Percentiles rank a stretch among this genome's conserved stretches.
Evolutionary conservation across 2,888 invertebrate genomes (phyloP).

Genomic region (Gastrophysa polygoni): DNA sequence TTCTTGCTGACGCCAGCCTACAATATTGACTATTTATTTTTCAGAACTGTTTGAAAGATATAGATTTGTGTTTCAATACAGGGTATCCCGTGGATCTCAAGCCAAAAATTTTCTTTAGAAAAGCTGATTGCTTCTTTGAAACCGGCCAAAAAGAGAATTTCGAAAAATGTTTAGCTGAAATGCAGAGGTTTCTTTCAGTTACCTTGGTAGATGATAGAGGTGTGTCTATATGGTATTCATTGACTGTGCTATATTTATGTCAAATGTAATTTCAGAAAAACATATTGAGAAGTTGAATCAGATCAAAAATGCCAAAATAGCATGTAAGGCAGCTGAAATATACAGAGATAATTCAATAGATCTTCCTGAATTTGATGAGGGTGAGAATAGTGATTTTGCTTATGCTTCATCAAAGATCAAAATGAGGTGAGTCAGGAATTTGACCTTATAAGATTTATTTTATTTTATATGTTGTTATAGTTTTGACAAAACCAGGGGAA

Average conservation of each 20-base stretch:
- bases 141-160: slow-evolving; percentile 51
- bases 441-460: neutral
- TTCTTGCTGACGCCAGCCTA: no score
- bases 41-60: slow-evolving; percentile 69
- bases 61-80: slow-evolving; percentile 64
- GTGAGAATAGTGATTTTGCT: slow-evolving; percentile 61
- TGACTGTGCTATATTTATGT: neutral
- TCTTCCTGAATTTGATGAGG: slow-evolving; percentile 59
- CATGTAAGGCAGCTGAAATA: slow-evolving; percentile 35
- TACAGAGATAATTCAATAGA: slow-evolving; percentile 42
- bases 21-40: slow-evolving; percentile 30
- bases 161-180: slow-evolving; percentile 43
- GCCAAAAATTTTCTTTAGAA: slow-evolving; percentile 70
- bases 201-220: slow-evolving; percentile 45
- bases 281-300: slow-evolving; percentile 45
- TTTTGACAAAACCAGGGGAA: slow-evolving; percentile 65
- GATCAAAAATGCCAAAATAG: slow-evolving; percentile 44
- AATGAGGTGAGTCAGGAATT: slow-evolving; percentile 50
- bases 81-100: slow-evolving; percentile 67
- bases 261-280: slow-evolving; percentile 44
- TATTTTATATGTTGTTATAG: slow-evolving; percentile 49
- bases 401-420: slow-evolving; percentile 64
- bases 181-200: slow-evolving; percentile 39
- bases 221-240: slow-evolving; percentile 15
- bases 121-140: slow-evolving; percentile 68